These are phyloP conservation scores for Pollenia angustigena DNA, from an alignment of 2,888 invertebrate species.

Conservation along the genomic window DNA sequence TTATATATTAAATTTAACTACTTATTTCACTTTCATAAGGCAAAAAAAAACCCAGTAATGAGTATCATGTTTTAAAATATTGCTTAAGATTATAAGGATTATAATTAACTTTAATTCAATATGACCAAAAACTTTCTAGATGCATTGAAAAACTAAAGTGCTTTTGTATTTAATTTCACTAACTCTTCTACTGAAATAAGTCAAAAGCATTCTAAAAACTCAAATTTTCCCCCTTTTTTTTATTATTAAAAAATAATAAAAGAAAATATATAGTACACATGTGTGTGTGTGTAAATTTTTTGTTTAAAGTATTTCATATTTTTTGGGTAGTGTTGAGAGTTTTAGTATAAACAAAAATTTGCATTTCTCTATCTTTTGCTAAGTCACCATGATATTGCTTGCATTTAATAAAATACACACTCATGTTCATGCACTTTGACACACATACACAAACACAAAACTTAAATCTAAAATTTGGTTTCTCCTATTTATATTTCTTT, in stretches of 20 bases:
- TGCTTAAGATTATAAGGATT: too few relatives aligned
- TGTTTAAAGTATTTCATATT: conserved; percentile 23
- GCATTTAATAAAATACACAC: conserved; percentile 39
- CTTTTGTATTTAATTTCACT: neutral
- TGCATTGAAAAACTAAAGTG: conserved; percentile 10
- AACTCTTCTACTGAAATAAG: conserved; percentile 13
- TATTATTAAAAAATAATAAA: neutral
- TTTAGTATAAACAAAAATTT: conserved; percentile 52
- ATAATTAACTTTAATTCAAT: too few relatives aligned
- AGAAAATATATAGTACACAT: neutral
- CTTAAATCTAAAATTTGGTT: conserved; percentile 16
- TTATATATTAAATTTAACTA: too few relatives aligned
- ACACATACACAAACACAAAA: conserved; percentile 35
- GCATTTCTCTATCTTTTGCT: conserved; percentile 48
- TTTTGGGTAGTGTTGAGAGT: conserved; percentile 37
- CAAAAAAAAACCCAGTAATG: too few relatives aligned
- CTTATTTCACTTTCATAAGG: too few relatives aligned
- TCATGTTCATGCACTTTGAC: neutral
- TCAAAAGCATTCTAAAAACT: conserved; percentile 28
- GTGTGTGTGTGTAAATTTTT: neutral
- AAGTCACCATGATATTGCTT: conserved; percentile 58
- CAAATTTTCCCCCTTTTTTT: neutral
- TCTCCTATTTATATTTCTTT: conserved; percentile 22
- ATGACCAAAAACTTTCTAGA: neutral
- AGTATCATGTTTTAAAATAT: too few relatives aligned